phyloP scores from a whole-genome alignment of 1,140 invertebrate genomes.

The Araneus ventricosus region DNA sequence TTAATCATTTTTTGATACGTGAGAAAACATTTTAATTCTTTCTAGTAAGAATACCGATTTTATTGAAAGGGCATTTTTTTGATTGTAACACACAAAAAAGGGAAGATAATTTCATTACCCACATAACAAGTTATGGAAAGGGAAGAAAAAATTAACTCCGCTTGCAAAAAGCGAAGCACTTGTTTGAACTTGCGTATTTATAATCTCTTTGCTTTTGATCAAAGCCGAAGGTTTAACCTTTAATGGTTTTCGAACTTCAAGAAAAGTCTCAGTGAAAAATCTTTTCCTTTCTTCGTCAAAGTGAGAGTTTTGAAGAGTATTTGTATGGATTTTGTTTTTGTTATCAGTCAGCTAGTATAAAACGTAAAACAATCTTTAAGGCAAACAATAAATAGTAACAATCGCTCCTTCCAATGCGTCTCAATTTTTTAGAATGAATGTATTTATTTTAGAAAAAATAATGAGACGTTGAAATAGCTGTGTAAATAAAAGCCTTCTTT shows the following conservation, averaged over 20 bases:
- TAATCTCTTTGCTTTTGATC: conserved; percentile 29
- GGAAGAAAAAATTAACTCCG: not conserved
- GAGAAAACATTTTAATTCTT: no score
- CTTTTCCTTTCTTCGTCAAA: not conserved
- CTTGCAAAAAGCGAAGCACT: not conserved
- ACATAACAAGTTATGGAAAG: not conserved
- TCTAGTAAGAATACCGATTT: not conserved
- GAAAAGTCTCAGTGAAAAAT: not conserved
- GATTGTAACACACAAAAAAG: not conserved
- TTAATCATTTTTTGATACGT: no score
- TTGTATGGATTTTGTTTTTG: not conserved
- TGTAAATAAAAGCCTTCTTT: not conserved
- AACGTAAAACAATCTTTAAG: not conserved
- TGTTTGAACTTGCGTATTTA: conserved; percentile 23
- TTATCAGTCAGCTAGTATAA: not conserved
- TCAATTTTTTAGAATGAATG: not conserved
- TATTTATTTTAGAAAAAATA: not conserved
- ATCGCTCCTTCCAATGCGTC: not conserved
- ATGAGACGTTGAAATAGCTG: not conserved
- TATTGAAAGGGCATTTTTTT: not conserved
- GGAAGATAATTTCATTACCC: not conserved
- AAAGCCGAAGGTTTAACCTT: conserved; percentile 45
- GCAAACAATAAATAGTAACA: conserved; percentile 12
- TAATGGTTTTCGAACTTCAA: conserved; percentile 55
- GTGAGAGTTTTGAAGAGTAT: not conserved